A percentile compares a stretch with the other conserved stretches of the same genome.
Conservation (phyloP, 2,888 invertebrate genomes). For the Aricia artaxerxes region DNA sequence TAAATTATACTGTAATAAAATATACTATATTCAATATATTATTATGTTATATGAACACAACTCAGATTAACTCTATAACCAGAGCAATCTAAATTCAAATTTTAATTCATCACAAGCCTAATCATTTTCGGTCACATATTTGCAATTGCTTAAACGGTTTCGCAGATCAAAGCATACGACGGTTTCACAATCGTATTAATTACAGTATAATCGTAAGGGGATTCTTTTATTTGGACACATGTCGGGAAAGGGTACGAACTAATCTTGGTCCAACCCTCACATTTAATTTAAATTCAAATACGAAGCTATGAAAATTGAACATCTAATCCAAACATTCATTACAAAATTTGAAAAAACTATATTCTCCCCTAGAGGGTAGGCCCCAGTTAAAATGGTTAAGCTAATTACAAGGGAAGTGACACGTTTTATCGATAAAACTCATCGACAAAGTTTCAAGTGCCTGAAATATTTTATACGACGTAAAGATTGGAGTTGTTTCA, state of each 20-base stretch:
- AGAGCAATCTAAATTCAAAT: not conserved
- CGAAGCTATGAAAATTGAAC: slow-evolving; percentile 61
- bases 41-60: too few relatives aligned
- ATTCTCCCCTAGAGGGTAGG: slow-evolving; percentile 51
- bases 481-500: slow-evolving; percentile 4
- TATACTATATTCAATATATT: too few relatives aligned
- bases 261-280: slow-evolving; percentile 52
- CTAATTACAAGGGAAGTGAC: slow-evolving; percentile 58
- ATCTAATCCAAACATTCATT: slow-evolving; percentile 77
- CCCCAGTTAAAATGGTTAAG: slow-evolving; percentile 74
- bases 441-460: slow-evolving; percentile 2
- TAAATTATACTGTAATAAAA: too few relatives aligned
- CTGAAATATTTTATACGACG: slow-evolving; percentile 10
- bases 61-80: too few relatives aligned
- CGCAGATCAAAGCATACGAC: slow-evolving; percentile 17
- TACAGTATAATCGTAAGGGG: slow-evolving; percentile 23
- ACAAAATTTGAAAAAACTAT: slow-evolving; percentile 58
- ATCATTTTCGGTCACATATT: slow-evolving; percentile 20
- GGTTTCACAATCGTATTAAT: slow-evolving; percentile 19
- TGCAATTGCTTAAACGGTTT: slow-evolving; percentile 25
- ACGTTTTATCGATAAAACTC: slow-evolving; percentile 17
- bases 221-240: slow-evolving; percentile 69
- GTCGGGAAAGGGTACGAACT: slow-evolving; percentile 55
- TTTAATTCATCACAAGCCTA: not conserved
- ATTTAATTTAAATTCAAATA: slow-evolving; percentile 70